phyloP scores from a whole-genome alignment of 2,113 vertebrate species.

The Zosterops hypoxanthus region DNA sequence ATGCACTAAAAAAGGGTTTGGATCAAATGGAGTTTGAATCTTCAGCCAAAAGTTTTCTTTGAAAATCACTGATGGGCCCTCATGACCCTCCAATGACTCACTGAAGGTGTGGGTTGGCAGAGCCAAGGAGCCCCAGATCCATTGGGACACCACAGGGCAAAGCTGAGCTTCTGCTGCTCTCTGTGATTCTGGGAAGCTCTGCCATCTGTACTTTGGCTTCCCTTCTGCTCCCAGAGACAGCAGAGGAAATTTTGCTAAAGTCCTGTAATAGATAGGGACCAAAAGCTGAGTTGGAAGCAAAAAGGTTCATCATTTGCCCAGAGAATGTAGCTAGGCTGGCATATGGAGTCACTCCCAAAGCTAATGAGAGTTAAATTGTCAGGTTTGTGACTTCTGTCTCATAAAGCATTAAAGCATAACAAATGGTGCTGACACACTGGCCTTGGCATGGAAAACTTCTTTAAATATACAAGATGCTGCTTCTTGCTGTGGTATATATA shows the following conservation, averaged over 20 bases:
- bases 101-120: neutral
- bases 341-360: neutral
- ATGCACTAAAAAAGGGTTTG: neutral
- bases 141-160: neutral
- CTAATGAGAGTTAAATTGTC: neutral
- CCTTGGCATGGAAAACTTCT: neutral
- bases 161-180: neutral
- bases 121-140: neutral
- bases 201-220: neutral
- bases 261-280: neutral
- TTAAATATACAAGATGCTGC: conserved; percentile 11
- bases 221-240: neutral
- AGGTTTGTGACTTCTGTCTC: neutral
- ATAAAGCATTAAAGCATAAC: neutral
- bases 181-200: neutral
- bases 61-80: neutral
- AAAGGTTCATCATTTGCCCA: neutral
- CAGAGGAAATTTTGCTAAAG: neutral
- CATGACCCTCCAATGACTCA: neutral
- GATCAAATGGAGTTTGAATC: neutral
- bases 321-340: neutral
- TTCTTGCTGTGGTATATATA: neutral
- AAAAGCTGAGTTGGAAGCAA: neutral
- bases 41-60: neutral
- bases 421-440: neutral